A percentile compares a stretch with the other conserved stretches of the same genome.
Evolutionary conservation across 2,888 invertebrate species (phyloP).

Genomic region (Eumacrocentrus americanus): DNA sequence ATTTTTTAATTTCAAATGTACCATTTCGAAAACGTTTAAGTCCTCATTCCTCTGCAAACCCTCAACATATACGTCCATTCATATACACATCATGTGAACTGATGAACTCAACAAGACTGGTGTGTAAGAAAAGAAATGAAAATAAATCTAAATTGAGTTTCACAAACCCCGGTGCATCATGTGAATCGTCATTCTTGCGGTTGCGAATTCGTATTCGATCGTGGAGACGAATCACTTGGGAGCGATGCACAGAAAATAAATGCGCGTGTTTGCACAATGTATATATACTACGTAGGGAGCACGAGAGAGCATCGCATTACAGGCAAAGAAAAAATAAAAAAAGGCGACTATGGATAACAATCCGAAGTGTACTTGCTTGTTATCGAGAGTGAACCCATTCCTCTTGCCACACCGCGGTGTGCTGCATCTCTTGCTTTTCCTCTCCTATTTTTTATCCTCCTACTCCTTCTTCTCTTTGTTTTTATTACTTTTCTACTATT

Average conservation of each 20-base stretch:
- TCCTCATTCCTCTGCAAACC: no score
- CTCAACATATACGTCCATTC: no score
- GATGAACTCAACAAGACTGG: background rate
- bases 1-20: no score
- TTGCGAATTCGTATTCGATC: conserved; percentile 41
- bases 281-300: background rate
- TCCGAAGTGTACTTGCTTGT: conserved; percentile 31
- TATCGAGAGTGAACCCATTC: conserved; percentile 30
- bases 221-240: conserved; percentile 27
- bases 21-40: no score
- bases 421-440: background rate
- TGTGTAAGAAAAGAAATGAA: conserved; percentile 26
- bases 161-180: conserved; percentile 34
- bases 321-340: conserved; percentile 4
- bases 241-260: conserved; percentile 13
- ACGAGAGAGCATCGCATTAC: background rate
- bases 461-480: conserved; percentile 4
- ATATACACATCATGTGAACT: no score
- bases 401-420: background rate
- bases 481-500: conserved; percentile 12
- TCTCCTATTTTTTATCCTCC: background rate
- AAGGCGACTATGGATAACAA: conserved; percentile 29
- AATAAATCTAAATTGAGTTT: conserved; percentile 41
- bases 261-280: conserved; percentile 17
- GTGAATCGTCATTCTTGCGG: conserved; percentile 36